Evolutionary conservation across 2,888 invertebrate species (phyloP), one percentile per base, ranked within the genome.

Genomic region (Epirrhoe tristata): DNA sequence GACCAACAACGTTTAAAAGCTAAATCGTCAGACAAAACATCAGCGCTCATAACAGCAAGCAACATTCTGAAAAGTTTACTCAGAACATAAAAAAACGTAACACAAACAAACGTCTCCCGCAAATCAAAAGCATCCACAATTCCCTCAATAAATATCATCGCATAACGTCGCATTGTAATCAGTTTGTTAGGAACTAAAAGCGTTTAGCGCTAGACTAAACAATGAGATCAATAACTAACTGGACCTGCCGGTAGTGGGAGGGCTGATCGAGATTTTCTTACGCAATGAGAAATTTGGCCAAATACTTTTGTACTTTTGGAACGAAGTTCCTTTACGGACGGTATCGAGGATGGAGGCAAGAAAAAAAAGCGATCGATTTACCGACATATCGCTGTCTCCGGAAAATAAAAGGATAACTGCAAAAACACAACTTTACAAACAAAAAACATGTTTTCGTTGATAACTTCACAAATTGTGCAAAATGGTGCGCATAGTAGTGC

Each of bases 151-250:
- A 61, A 66, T 60, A 65, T 39, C 34, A 58, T 10, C 50, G n/a
- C 61, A 60, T 34, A 43, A 60, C 59, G 60, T 56, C 71, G 74
- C 76, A 67, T 77, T 79, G 78, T 81, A 81, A 78, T 81, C 78
- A 77, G 79, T 83, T 82, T 80, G 85, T 84, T 82, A 80, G 80
- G 79, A 83, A 82, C 84, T 83, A 86, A 88, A 87, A 86, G 79
- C 83, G 76, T 77, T 83, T 82, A 76, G 74, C 67, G 88, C 64
- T 89, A 93, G 93, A 93, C 93, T 92, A 93, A 93, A 92, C 93
- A 93, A 91, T 93, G 92, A 91, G 88, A 89, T 92, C 92, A 93
- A n/a, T n/a, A n/a, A n/a, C n/a, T n/a, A n/a, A 87, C 85, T 84
- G 84, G 76, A 77, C 78, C 76, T 76, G 77, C 78, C 78, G 79